A percentile compares a stretch with the other conserved stretches of the same genome.
Evolutionary conservation across 2,797 vertebrate species (phyloP).

Genomic region (Holocentrus rufus): DNA sequence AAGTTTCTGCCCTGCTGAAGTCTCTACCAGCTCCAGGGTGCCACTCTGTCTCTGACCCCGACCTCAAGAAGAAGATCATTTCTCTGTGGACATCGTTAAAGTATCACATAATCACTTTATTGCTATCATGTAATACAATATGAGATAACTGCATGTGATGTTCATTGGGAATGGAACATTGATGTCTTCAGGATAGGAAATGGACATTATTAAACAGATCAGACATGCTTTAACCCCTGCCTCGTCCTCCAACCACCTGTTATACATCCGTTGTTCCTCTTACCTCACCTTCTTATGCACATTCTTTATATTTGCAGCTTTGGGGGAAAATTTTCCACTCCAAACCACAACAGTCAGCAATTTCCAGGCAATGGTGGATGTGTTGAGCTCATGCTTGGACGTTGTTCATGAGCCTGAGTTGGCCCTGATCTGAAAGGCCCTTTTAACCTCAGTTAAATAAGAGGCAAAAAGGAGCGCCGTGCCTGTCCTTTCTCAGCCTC

Average conservation of each 20-base stretch:
- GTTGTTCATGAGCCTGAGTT: conserved; percentile 46
- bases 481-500: conserved; percentile 51
- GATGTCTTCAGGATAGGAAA: conserved; percentile 18
- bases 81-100: too few species aligned
- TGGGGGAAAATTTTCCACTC: conserved; percentile 51
- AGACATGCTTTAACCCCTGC: conserved; percentile 9
- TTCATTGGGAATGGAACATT: neutral
- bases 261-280: conserved; percentile 33
- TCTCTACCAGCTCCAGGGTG: too few species aligned
- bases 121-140: neutral
- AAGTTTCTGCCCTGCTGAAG: too few species aligned
- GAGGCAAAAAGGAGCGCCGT: conserved; percentile 27
- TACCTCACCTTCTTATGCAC: conserved; percentile 60
- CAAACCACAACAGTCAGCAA: conserved; percentile 58
- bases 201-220: neutral
- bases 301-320: conserved; percentile 59
- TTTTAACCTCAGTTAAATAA: conserved; percentile 66
- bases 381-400: conserved; percentile 48
- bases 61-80: too few species aligned
- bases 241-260: conserved; percentile 36
- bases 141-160: neutral
- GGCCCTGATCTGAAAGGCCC: conserved; percentile 47
- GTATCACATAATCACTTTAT: too few species aligned
- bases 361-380: conserved; percentile 51
- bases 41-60: too few species aligned